phyloP scores from a whole-genome alignment of 2,113 vertebrate species.

The Labrus mixtus region DNA sequence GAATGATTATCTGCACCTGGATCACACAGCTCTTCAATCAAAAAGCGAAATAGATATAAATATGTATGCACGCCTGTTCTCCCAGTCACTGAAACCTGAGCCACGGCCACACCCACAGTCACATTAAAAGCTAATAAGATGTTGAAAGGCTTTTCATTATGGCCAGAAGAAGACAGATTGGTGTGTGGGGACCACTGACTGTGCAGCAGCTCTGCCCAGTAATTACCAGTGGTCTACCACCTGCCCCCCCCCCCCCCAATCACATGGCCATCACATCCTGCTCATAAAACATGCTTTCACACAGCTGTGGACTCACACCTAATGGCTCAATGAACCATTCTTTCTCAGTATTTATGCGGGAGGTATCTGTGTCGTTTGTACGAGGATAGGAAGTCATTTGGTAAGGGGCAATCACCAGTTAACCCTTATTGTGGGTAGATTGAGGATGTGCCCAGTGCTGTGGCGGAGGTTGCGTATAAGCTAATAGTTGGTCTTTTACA shows the following conservation, averaged over 20 bases:
- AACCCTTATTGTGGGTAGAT: not conserved
- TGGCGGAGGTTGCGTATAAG: not conserved
- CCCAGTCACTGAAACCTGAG: not conserved
- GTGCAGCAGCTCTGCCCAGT: constrained; percentile 56
- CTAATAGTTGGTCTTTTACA: not conserved
- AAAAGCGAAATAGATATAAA: constrained; percentile 1
- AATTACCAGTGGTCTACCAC: constrained; percentile 65
- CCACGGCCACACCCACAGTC: constrained; percentile 23
- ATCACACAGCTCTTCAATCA: constrained; percentile 26
- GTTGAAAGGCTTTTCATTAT: constrained; percentile 81
- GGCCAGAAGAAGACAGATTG: constrained; percentile 75
- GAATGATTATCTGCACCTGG: constrained; percentile 29
- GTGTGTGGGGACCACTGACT: constrained; percentile 64
- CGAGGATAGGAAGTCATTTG: not conserved
- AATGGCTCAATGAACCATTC: not conserved
- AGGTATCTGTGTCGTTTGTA: not conserved
- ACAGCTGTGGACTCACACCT: constrained; percentile 40
- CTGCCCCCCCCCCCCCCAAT: constrained; percentile 75
- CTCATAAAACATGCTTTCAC: constrained; percentile 47
- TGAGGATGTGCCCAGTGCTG: not conserved
- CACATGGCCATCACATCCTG: not conserved
- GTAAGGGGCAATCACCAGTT: not conserved
- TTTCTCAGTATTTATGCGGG: not conserved
- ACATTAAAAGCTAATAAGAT: constrained; percentile 76
- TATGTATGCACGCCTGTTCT: not conserved